Evolutionary conservation across 2,888 invertebrate genomes (phyloP).

Genomic region (Cataglyphis altisquamis): DNA sequence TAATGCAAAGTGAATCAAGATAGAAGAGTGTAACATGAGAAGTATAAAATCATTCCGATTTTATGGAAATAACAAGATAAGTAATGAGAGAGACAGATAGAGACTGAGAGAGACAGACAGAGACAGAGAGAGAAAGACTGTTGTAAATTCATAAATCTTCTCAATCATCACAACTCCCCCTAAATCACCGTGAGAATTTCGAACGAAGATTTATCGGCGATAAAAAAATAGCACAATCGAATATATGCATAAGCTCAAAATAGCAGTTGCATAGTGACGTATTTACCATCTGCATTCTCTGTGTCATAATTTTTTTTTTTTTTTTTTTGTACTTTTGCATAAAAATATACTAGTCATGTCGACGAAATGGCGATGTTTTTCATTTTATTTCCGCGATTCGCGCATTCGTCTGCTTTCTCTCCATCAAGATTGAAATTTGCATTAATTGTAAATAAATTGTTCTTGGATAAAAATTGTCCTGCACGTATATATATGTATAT

Average conservation of each 20-base stretch:
- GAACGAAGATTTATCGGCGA: background rate
- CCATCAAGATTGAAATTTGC: conserved; percentile 57
- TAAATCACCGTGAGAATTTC: conserved; percentile 10
- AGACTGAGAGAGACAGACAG: no score
- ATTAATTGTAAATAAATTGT: conserved; percentile 4
- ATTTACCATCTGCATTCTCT: background rate
- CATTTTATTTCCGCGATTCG: conserved; percentile 26
- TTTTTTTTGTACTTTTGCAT: background rate
- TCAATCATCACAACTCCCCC: background rate
- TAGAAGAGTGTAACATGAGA: background rate
- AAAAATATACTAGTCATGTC: background rate
- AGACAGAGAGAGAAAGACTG: no score
- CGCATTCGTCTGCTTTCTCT: conserved; percentile 65
- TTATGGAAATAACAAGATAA: conserved; percentile 3
- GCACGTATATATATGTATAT: background rate
- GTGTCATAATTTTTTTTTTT: background rate
- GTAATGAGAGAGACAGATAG: background rate
- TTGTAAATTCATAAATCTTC: background rate
- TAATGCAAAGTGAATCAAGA: background rate
- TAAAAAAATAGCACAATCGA: background rate
- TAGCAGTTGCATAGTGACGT: background rate
- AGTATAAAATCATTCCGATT: background rate
- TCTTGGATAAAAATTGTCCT: conserved; percentile 50
- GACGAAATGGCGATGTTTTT: background rate
- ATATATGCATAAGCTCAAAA: background rate